Percentiles rank a stretch among this genome's conserved stretches.
Conservation (phyloP, 2,113 vertebrate species). For the Perccottus glenii region DNA sequence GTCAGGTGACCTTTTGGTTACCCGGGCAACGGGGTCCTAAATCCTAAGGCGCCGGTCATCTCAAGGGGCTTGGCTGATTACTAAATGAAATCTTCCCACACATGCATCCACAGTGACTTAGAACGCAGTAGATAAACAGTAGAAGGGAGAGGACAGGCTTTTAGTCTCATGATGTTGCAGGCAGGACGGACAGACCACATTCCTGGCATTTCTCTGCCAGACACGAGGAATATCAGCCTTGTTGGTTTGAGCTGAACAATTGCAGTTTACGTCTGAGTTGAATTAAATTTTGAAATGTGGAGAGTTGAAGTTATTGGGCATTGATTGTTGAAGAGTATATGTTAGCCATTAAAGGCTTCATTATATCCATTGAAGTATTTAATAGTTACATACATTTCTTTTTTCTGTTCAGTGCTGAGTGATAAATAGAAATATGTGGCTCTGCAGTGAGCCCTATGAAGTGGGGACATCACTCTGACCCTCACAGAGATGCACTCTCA, state of each 20-base stretch:
- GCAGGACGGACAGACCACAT: conserved; percentile 57
- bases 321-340: too few relatives aligned
- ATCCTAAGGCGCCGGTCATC: conserved; percentile 54
- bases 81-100: conserved; percentile 61
- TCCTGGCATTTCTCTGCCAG: conserved; percentile 47
- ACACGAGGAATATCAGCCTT: conserved; percentile 24
- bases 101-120: conserved; percentile 33
- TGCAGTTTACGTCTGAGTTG: background rate
- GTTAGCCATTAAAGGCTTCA: background rate
- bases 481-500: conserved; percentile 11
- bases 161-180: conserved; percentile 66
- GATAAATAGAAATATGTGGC: background rate
- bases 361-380: background rate
- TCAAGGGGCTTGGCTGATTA: conserved; percentile 59
- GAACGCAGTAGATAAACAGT: conserved; percentile 59
- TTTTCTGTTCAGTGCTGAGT: background rate
- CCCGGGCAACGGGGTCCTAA: conserved; percentile 53
- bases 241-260: conserved; percentile 14
- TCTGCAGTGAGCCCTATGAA: conserved; percentile 9
- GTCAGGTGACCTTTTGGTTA: conserved; percentile 71
- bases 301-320: too few relatives aligned
- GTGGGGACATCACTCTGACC: conserved; percentile 12
- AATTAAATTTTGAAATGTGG: too few relatives aligned
- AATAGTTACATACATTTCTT: background rate
- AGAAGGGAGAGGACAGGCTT: conserved; percentile 42